A percentile compares a stretch with the other conserved stretches of the same genome.
phyloP scores from a whole-genome alignment of 2,797 vertebrate genomes.

The Kryptopterus vitreolus region DNA sequence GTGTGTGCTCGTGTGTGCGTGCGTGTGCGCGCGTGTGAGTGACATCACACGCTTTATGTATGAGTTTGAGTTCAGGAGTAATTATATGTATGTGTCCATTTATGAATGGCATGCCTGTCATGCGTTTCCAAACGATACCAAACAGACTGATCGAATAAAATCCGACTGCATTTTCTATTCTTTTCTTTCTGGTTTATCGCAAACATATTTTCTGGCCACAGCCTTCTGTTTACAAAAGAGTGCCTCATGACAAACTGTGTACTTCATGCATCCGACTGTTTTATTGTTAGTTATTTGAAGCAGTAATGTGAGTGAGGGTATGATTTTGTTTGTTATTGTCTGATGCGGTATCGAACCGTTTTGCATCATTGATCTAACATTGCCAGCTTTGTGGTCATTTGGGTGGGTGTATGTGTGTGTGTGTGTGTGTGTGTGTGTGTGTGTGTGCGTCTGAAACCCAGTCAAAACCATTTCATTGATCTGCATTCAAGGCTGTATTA shows the following conservation, averaged over 20 bases:
- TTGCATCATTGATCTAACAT: slow-evolving; percentile 31
- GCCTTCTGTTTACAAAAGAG: slow-evolving; percentile 42
- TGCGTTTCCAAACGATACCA: slow-evolving; percentile 41
- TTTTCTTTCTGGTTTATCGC: slow-evolving; percentile 4
- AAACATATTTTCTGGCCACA: slow-evolving; percentile 20
- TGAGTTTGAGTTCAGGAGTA: slow-evolving; percentile 24
- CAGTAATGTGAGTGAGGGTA: background rate
- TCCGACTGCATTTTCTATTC: slow-evolving; percentile 21
- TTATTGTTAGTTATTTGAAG: background rate
- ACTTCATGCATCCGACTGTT: slow-evolving; percentile 32
- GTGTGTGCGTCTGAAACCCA: slow-evolving; percentile 34
- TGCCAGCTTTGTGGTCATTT: slow-evolving; percentile 44
- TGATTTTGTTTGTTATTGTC: slow-evolving; percentile 34
- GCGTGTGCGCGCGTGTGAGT: slow-evolving; percentile 5
- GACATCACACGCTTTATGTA: background rate
- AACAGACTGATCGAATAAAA: slow-evolving; percentile 40
- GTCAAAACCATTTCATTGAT: slow-evolving; percentile 45
- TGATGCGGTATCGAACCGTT: slow-evolving; percentile 32
- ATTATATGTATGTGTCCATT: slow-evolving; percentile 13
- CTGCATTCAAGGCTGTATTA: slow-evolving; percentile 58
- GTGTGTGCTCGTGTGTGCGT: slow-evolving; percentile 17
- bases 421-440: background rate
- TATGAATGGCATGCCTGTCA: slow-evolving; percentile 16
- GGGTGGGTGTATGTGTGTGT: slow-evolving; percentile 19
- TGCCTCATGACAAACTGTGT: slow-evolving; percentile 40